Conservation (phyloP, 1,140 invertebrate genomes). For the Drosophila parabipectinata region DNA sequence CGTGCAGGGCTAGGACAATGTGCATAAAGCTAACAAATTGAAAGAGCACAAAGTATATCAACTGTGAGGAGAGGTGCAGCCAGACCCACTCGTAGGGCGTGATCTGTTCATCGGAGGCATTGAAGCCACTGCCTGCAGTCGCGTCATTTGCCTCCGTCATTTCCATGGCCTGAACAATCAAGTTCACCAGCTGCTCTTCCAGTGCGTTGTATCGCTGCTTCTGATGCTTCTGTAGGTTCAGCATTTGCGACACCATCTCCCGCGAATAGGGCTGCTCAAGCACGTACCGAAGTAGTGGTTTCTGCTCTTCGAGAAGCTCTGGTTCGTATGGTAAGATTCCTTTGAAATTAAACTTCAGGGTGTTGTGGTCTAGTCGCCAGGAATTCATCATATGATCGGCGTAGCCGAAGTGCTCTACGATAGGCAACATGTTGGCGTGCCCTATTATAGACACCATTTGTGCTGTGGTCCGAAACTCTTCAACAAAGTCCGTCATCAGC, state of each 20-base stretch:
- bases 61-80: constrained; percentile 96
- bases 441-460: constrained; percentile 98
- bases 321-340: constrained; percentile 96
- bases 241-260: constrained; percentile 97
- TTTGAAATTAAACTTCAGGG: constrained; percentile 94
- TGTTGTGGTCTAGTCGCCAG: constrained; percentile 95
- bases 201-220: constrained; percentile 95
- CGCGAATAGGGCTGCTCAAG: constrained; percentile 97
- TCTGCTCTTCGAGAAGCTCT: constrained; percentile 95
- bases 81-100: constrained; percentile 88
- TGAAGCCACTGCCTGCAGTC: constrained; percentile 72
- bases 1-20: constrained; percentile 94
- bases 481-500: constrained; percentile 94
- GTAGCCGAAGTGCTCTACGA: constrained; percentile 96
- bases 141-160: constrained; percentile 89
- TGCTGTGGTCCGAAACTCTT: constrained; percentile 95
- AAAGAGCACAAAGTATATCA: constrained; percentile 98
- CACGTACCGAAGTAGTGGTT: constrained; percentile 93
- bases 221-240: constrained; percentile 92
- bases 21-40: constrained; percentile 97
- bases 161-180: constrained; percentile 96
- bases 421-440: constrained; percentile 94
- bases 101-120: constrained; percentile 74
- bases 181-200: constrained; percentile 96
- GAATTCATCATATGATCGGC: constrained; percentile 94